Evolutionary conservation across 2,888 invertebrate species (phyloP), one percentile per base, ranked within the genome.

Genomic region (Drosophila prolongata): DNA sequence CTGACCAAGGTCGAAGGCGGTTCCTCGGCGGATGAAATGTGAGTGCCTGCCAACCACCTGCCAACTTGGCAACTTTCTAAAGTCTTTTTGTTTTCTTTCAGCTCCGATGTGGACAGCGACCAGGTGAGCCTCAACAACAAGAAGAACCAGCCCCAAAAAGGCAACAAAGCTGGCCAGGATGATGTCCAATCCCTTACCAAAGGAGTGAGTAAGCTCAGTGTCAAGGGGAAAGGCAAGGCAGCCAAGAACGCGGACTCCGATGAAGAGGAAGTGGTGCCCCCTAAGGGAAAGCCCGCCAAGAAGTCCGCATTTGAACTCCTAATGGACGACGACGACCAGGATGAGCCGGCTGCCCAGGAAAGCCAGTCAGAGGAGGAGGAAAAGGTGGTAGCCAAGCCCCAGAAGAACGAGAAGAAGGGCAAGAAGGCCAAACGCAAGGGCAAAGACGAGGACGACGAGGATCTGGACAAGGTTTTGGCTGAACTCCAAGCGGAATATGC

Each of bases 391-490:
- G 93, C 92, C 65, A 93, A 93, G 76, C 83, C 90, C 5, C 75
- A 75, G 73, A 93, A 93, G 68, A 91, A 91, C 66, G 80, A 91
- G 19, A 96, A 96, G 90, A 96, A 96, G 90, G 94, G 95, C 3
- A 96, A 96, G 89, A 96, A 96, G 91, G 92, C 94, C 5, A 95
- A 95, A 89, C 94, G 95, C 88, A 96, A 95, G 93, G 95, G 95
- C 77, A 95, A 95, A 83, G 96, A 96, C 59, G 96, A 96, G 88
- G 96, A 96, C 73, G 91, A 91, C 0, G 94, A 94, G 62, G 97
- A 97, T 90, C 93, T 97, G 69, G 97, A 97, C 87, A 96, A 96
- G 92, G 95, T 96, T 69, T 92, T 97, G 73, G 97, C 97, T 11
- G 97, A 97, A 92, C 92, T 97, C 74, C 91, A 91, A 59, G 95